A percentile compares a stretch with the other conserved stretches of the same genome.
These are phyloP conservation scores for Sula dactylatra DNA, from an alignment of 2,113 vertebrate species.

Conservation along the genomic window DNA sequence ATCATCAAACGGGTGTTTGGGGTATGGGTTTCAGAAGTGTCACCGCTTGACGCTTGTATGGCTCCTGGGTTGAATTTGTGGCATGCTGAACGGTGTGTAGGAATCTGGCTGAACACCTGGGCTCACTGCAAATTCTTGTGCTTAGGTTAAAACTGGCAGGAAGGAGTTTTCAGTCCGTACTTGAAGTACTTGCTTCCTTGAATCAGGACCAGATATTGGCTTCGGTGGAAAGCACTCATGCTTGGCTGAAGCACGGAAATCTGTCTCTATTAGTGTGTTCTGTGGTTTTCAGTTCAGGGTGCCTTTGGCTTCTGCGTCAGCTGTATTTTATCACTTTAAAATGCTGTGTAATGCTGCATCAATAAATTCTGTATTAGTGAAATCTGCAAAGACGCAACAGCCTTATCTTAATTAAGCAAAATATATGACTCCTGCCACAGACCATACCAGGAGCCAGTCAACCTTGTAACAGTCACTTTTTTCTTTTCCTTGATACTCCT, in stretches of 20 bases:
- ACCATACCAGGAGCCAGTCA: background rate
- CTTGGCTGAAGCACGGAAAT: background rate
- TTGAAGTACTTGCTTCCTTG: background rate
- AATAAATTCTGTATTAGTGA: conserved; percentile 56
- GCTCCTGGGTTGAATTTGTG: background rate
- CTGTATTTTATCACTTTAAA: conserved; percentile 49
- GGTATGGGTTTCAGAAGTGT: background rate
- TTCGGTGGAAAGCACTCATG: background rate
- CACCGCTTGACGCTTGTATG: background rate
- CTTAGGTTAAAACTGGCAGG: fast-evolving
- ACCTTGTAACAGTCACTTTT: background rate
- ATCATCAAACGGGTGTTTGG: background rate
- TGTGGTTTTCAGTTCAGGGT: conserved; percentile 12
- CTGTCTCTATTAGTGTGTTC: conserved; percentile 42
- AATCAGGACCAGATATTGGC: background rate
- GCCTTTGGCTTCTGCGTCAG: conserved; percentile 40
- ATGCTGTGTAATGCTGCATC: conserved; percentile 5
- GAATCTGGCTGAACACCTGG: fast-evolving
- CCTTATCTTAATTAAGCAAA: conserved; percentile 70
- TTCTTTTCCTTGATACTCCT: background rate
- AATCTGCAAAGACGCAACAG: conserved; percentile 55
- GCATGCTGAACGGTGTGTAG: fast-evolving
- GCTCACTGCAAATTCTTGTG: fast-evolving
- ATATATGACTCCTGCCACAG: conserved; percentile 55
- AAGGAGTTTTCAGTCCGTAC: background rate